A percentile compares a stretch with the other conserved stretches of the same genome.
Evolutionary conservation across 2,888 invertebrate genomes (phyloP).

Genomic region (Taenaris catops): DNA sequence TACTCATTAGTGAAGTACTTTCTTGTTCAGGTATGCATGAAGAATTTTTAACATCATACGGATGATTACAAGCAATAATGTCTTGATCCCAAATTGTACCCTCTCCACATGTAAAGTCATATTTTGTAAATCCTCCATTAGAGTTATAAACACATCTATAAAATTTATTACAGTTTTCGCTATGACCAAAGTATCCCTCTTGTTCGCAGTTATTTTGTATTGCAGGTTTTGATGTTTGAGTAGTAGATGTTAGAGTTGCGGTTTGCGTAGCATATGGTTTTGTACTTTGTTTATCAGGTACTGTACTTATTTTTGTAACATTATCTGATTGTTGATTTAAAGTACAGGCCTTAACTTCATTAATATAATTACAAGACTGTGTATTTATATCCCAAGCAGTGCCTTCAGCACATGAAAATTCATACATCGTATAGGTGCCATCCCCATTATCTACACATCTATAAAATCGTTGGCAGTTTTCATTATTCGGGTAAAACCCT

Average conservation of each 20-base stretch:
- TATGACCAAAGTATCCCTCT: constrained; percentile 86
- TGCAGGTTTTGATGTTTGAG: constrained; percentile 12
- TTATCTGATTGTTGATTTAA: constrained; percentile 3
- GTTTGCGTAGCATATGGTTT: constrained; percentile 16
- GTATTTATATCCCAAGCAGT: constrained; percentile 85
- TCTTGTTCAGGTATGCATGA: constrained; percentile 39
- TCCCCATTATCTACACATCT: constrained; percentile 81
- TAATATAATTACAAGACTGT: constrained; percentile 72
- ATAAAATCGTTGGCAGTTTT: constrained; percentile 86
- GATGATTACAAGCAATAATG: constrained; percentile 75
- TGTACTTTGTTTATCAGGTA: constrained; percentile 10
- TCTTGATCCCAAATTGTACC: constrained; percentile 89
- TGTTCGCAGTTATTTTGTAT: constrained; percentile 50
- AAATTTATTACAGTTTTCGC: constrained; percentile 85
- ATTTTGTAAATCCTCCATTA: constrained; percentile 79
- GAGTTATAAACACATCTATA: constrained; percentile 86
- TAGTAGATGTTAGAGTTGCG: constrained; percentile 14
- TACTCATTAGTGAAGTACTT: constrained; percentile 22
- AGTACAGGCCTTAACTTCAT: constrained; percentile 27
- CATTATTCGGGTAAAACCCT: constrained; percentile 76
- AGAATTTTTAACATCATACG: constrained; percentile 54
- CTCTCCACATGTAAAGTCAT: constrained; percentile 86
- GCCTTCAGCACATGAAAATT: constrained; percentile 82
- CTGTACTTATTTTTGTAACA: constrained; percentile 6
- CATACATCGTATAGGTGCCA: constrained; percentile 70